A percentile compares a stretch with the other conserved stretches of the same genome.
phyloP scores from a whole-genome alignment of 2,113 vertebrate species.

The Ivindomyrus marchei region DNA sequence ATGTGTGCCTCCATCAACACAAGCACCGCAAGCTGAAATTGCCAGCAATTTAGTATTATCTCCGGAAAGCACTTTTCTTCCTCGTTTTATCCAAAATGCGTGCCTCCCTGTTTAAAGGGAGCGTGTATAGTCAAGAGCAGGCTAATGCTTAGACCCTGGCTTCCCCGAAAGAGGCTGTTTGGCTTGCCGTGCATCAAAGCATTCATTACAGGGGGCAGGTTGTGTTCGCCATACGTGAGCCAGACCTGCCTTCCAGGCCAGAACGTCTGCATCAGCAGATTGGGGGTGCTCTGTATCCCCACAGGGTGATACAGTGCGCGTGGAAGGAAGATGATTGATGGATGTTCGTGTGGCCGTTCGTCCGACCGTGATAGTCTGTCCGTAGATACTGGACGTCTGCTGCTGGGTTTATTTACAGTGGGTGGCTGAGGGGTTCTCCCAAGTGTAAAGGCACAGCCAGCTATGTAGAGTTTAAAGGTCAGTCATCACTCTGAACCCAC shows the following conservation, averaged over 20 bases:
- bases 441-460: background rate
- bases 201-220: background rate
- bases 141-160: background rate
- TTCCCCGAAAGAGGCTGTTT: background rate
- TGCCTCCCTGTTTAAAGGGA: background rate
- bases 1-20: background rate
- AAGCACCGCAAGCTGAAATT: background rate
- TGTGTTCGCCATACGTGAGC: background rate
- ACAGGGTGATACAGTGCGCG: background rate
- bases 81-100: background rate
- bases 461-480: constrained; percentile 24
- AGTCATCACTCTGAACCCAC: constrained; percentile 13
- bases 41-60: background rate
- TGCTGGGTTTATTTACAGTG: constrained; percentile 10
- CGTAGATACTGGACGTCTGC: background rate
- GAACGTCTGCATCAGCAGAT: background rate
- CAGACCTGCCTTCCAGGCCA: background rate
- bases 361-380: background rate
- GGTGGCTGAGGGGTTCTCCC: background rate
- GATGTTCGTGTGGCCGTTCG: background rate
- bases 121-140: background rate
- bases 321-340: background rate
- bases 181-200: background rate
- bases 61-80: background rate
- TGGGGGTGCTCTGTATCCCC: background rate